Conservation (phyloP, 2,888 invertebrate genomes). For the Dinocampus coccinellae region DNA sequence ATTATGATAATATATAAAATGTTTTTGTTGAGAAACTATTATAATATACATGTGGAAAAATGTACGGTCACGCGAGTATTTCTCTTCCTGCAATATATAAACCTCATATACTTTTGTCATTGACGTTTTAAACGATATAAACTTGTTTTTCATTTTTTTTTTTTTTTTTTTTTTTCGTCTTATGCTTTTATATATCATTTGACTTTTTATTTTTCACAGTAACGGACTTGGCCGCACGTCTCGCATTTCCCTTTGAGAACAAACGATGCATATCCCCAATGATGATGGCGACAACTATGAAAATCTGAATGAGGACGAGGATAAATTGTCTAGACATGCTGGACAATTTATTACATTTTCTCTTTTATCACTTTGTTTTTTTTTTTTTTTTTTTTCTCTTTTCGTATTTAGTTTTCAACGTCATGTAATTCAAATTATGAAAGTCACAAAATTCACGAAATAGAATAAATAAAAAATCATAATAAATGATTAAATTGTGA, state of each 20-base stretch:
- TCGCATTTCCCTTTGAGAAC: conserved; percentile 5
- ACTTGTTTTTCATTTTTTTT: background rate
- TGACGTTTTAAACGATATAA: background rate
- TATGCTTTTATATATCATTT: background rate
- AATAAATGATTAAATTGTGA: background rate
- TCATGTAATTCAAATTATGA: background rate
- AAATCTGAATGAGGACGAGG: conserved; percentile 12
- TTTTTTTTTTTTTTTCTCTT: background rate
- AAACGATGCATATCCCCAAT: background rate
- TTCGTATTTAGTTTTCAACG: background rate
- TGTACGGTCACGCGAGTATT: background rate
- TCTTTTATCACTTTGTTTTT: background rate
- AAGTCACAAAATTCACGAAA: background rate
- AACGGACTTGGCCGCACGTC: background rate
- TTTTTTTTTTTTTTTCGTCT: background rate
- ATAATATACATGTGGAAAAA: background rate
- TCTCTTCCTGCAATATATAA: background rate
- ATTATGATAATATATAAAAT: background rate
- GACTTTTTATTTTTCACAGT: background rate
- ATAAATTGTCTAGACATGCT: background rate
- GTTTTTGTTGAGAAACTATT: background rate
- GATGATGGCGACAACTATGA: background rate
- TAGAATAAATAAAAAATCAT: background rate
- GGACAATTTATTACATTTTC: background rate
- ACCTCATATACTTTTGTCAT: background rate